phyloP scores from a whole-genome alignment of 2,888 invertebrate species.

The Philhelius pedissequus region DNA sequence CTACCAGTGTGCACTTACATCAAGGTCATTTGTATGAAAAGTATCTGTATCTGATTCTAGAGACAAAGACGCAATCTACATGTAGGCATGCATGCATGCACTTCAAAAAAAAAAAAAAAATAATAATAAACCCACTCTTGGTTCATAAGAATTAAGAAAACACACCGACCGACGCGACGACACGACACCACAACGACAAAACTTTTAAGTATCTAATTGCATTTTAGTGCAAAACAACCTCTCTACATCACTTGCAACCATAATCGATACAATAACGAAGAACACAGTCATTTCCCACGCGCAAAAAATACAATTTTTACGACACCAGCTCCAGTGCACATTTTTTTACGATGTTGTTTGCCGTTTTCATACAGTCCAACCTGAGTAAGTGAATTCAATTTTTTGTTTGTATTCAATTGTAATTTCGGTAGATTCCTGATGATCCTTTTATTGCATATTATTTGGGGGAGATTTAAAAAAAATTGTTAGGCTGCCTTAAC shows the following conservation, averaged over 20 bases:
- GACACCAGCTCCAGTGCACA: not conserved
- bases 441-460: too few species aligned
- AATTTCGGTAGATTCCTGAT: too few species aligned
- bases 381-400: not conserved
- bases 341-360: not conserved
- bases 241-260: not conserved
- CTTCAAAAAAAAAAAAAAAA: not conserved
- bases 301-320: slow-evolving; percentile 1
- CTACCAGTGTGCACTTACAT: too few species aligned
- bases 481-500: too few species aligned
- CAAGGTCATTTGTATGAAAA: slow-evolving; percentile 7
- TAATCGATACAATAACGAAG: not conserved
- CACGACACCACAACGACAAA: not conserved
- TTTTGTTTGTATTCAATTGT: too few species aligned
- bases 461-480: too few species aligned
- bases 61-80: slow-evolving; percentile 8
- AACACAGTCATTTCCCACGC: slow-evolving; percentile 12
- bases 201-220: slow-evolving; percentile 22
- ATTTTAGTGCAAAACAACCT: slow-evolving; percentile 30
- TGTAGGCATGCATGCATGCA: too few species aligned
- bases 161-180: too few species aligned
- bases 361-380: not conserved
- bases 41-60: not conserved
- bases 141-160: not conserved
- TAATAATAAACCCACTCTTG: slow-evolving; percentile 1